Evolutionary conservation across 2,797 vertebrate species (phyloP), one percentile per base, ranked within the genome.

Genomic region (Iguana delicatissima): DNA sequence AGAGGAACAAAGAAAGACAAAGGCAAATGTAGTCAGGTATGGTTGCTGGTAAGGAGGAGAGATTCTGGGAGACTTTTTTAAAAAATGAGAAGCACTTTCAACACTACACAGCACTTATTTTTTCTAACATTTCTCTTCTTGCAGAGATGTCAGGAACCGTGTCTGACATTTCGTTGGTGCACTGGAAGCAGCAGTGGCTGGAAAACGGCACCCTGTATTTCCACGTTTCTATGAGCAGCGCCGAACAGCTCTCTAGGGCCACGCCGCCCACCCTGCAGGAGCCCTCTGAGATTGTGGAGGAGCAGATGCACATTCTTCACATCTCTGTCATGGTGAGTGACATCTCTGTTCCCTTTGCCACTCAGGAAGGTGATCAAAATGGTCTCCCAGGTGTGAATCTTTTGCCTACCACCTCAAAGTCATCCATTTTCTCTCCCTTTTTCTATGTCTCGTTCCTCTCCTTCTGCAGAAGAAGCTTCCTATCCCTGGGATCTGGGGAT

Each of bases 161-260:
- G 4, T 98, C 98, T 12, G 99, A 99, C 81, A 99, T 99, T 92
- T 99, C 99, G 0, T 97, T 99, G 97, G 99, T 99, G 55, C 98
- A 99, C 95, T 99, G 99, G 99, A 98, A 99, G 95, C 99, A 99
- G 96, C 99, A 99, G 97, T 99, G 99, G 99, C 96, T 99, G 97
- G 99, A 99, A 96, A 99, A 99, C 0, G 99, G 99, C 89, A 99
- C 99, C 0, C 95, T 99, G 10, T 99, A 98, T 95, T 99, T 99
- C 96, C 99, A 99, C 0, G 99, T 99, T 62, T 99, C 98, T 91
- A 97, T 99, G 97, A 98, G 98, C 80, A 98, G 98, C 0, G 97
- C 98, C 0, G 99, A 99, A 94, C 98, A 98, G 91, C 97, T 98
- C 46, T 97, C 98, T 73, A 96, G 97, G 93, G 97, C 97, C 29